Conservation (phyloP, 2,797 vertebrate species). For the Syngnathus rostellatus region DNA sequence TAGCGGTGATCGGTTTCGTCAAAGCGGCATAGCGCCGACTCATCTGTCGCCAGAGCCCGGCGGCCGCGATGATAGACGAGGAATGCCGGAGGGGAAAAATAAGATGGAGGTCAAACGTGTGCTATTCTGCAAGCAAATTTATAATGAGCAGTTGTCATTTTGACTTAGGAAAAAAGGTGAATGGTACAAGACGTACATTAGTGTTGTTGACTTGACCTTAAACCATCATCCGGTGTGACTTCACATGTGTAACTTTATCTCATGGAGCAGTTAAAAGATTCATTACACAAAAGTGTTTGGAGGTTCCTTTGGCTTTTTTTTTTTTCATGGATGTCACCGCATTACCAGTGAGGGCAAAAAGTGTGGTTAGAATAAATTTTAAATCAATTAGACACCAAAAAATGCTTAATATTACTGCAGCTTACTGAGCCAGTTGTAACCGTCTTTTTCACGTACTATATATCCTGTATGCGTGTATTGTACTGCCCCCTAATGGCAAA, state of each 20-base stretch:
- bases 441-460: too few relatives aligned
- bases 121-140: constrained; percentile 18
- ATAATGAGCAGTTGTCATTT: not conserved
- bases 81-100: constrained; percentile 25
- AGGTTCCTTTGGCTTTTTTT: too few relatives aligned
- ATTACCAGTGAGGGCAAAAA: not conserved
- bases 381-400: too few relatives aligned
- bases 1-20: constrained; percentile 51
- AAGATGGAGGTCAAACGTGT: constrained; percentile 15
- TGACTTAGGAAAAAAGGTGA: not conserved
- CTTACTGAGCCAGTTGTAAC: not conserved
- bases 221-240: too few relatives aligned
- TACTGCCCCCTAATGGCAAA: too few relatives aligned
- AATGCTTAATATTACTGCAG: not conserved
- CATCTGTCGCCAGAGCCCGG: constrained; percentile 39
- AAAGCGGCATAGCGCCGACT: constrained; percentile 40
- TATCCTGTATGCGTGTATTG: too few relatives aligned
- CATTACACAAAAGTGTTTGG: too few relatives aligned
- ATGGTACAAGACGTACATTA: not conserved
- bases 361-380: too few relatives aligned
- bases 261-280: too few relatives aligned
- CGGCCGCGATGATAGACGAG: constrained; percentile 41
- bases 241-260: too few relatives aligned
- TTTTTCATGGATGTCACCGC: not conserved
- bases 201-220: too few relatives aligned